Conservation (phyloP, 2,888 invertebrate species). For the Lithophane ornitopus region DNA sequence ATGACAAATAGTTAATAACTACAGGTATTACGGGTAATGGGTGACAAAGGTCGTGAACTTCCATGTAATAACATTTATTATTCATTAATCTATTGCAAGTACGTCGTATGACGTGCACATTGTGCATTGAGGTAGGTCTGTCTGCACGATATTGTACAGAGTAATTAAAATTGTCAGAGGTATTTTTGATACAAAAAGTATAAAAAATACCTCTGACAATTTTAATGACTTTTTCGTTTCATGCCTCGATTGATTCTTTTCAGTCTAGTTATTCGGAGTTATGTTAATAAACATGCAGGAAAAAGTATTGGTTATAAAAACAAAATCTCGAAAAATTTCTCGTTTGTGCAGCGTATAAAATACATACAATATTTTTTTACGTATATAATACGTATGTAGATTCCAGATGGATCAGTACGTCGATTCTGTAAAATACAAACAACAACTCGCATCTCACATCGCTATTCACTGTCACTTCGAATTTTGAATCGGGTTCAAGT, state of each 20-base stretch:
- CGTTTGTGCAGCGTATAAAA: background rate
- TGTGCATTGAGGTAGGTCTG: constrained; percentile 73
- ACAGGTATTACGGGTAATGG: constrained; percentile 22
- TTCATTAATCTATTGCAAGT: constrained; percentile 53
- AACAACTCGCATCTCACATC: too few species aligned
- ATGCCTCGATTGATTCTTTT: background rate
- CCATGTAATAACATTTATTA: constrained; percentile 51
- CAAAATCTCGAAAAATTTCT: background rate
- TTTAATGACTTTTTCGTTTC: background rate
- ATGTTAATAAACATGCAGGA: background rate
- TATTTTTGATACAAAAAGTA: background rate
- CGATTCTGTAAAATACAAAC: too few species aligned
- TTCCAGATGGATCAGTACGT: too few species aligned
- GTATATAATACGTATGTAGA: background rate
- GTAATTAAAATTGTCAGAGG: constrained; percentile 41
- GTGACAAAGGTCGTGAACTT: constrained; percentile 66
- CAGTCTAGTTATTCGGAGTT: background rate
- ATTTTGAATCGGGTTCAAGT: too few species aligned
- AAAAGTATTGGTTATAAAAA: background rate
- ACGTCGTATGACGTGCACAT: constrained; percentile 53
- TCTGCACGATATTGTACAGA: constrained; percentile 65
- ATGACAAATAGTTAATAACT: constrained; percentile 18
- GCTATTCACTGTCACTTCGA: too few species aligned
- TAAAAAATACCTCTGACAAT: too few species aligned
- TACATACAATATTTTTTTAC: background rate